Conservation (phyloP, 2,113 vertebrate species). For the Peromyscus maniculatus region DNA sequence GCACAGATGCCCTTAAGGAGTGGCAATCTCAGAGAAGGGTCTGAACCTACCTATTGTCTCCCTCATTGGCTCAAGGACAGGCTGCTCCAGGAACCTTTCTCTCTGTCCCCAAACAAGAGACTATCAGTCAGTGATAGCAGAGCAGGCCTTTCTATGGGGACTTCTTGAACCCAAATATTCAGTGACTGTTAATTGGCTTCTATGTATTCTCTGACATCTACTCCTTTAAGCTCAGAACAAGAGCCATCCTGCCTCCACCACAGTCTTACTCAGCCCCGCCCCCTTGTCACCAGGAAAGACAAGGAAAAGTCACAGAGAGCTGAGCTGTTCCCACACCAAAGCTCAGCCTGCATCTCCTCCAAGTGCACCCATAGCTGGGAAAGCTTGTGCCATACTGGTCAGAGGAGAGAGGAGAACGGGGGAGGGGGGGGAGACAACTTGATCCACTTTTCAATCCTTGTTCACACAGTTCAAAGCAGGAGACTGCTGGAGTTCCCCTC, state of each 20-base stretch:
- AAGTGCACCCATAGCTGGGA: background rate
- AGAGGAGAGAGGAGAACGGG: background rate
- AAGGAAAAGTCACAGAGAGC: background rate
- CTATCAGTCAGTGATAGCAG: background rate
- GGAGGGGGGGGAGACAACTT: fast-evolving
- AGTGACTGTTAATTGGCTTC: background rate
- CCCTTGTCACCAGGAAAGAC: background rate
- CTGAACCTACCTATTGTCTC: background rate
- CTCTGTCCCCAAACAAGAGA: background rate
- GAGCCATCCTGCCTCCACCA: fast-evolving
- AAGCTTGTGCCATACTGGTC: background rate
- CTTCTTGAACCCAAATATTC: background rate
- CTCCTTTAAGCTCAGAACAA: background rate
- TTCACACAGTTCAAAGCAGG: background rate
- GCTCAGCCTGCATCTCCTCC: no score
- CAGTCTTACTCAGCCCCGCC: background rate
- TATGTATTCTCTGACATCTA: background rate
- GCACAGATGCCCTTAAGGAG: background rate
- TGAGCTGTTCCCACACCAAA: background rate
- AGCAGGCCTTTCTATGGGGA: background rate
- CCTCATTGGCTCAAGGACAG: background rate
- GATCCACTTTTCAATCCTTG: constrained; percentile 12
- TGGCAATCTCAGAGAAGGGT: fast-evolving
- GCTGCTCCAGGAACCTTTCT: background rate
- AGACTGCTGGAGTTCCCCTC: background rate